phyloP scores from a whole-genome alignment of 2,888 invertebrate genomes.

The Euplexia lucipara region DNA sequence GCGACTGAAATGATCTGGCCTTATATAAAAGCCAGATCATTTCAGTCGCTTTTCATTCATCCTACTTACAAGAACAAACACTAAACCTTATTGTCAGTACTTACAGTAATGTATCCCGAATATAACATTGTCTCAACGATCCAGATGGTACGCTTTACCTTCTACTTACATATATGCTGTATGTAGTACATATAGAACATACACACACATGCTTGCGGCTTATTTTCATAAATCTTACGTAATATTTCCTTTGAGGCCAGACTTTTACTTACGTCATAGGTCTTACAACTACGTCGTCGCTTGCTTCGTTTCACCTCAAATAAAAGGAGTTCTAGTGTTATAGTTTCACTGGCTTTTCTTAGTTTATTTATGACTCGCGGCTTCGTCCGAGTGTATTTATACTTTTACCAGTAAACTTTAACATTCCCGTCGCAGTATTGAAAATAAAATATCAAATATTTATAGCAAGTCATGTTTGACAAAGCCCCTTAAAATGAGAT shows the following conservation, averaged over 20 bases:
- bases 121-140: conserved; percentile 18
- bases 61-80: not conserved
- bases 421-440: too few species aligned
- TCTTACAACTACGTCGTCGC: not conserved
- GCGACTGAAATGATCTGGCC: too few species aligned
- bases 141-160: conserved; percentile 16
- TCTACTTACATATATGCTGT: conserved; percentile 10
- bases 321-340: not conserved
- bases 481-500: too few species aligned
- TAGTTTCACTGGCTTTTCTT: not conserved
- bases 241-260: conserved; percentile 40
- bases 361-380: conserved; percentile 3
- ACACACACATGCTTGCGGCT: conserved; percentile 3
- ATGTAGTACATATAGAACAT: not conserved
- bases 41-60: too few species aligned
- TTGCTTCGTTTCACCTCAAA: conserved; percentile 2
- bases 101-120: not conserved
- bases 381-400: too few species aligned
- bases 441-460: too few species aligned
- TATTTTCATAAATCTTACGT: conserved; percentile 40
- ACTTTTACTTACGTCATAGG: conserved; percentile 19
- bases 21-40: too few species aligned
- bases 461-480: too few species aligned
- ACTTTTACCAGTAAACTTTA: too few species aligned
- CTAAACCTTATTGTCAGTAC: conserved; percentile 5